Percentiles rank a stretch among this genome's conserved stretches.
Evolutionary conservation across 1,140 invertebrate genomes (phyloP).

Genomic region (Drosophila cardini): DNA sequence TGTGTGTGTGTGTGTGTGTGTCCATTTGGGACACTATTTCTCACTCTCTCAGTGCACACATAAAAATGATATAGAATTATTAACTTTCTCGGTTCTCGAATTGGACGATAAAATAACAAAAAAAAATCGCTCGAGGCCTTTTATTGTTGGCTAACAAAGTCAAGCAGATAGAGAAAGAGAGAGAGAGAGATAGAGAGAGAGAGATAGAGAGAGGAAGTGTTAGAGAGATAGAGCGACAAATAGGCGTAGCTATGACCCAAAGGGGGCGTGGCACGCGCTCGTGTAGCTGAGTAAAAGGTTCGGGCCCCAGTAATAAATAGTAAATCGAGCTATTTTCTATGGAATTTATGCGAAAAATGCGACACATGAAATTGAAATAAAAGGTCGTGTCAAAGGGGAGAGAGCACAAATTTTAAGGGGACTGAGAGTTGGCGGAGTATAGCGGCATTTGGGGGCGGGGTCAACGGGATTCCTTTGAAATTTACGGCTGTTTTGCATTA

Average conservation of each 20-base stretch:
- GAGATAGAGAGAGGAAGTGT: neutral
- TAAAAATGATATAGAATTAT: slow-evolving; percentile 75
- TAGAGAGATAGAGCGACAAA: too few species aligned
- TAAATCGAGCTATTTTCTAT: slow-evolving; percentile 72
- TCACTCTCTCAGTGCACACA: slow-evolving; percentile 3
- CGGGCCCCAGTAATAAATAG: slow-evolving; percentile 59
- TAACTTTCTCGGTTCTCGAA: slow-evolving; percentile 56
- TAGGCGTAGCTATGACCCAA: neutral
- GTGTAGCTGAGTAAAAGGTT: slow-evolving; percentile 12
- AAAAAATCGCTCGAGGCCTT: slow-evolving; percentile 22
- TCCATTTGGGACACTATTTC: neutral
- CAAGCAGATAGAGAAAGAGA: neutral
- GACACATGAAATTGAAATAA: slow-evolving; percentile 50
- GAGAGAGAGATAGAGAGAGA: neutral
- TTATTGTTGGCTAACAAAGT: slow-evolving; percentile 14
- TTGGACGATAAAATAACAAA: slow-evolving; percentile 49
- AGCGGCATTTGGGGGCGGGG: neutral
- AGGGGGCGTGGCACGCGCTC: neutral
- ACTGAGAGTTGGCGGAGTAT: neutral
- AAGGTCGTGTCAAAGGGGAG: slow-evolving; percentile 3
- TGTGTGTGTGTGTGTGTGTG: neutral
- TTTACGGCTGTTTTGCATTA: slow-evolving; percentile 29
- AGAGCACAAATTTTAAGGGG: too few species aligned
- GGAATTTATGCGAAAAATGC: slow-evolving; percentile 64
- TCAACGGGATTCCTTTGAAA: slow-evolving; percentile 34